Base-by-base conservation (phyloP, 2,113 vertebrate genomes). In the Hyaena hyaena region DNA sequence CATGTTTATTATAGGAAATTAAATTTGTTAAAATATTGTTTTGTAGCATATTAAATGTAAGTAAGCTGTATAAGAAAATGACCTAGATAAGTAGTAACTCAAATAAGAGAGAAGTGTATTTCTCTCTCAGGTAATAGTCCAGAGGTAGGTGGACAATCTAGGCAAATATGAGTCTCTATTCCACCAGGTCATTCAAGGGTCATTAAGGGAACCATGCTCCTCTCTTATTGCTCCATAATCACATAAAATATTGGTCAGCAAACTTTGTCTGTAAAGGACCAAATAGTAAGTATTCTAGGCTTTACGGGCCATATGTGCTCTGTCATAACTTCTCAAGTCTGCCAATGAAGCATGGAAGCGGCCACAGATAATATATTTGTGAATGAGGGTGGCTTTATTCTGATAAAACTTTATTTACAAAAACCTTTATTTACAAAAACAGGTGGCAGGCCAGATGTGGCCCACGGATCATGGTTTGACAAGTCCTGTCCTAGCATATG, bases 21-120 rank as follows among this genome's bases (percentile, higher is more conserved):
- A 84, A 58, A 94, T 84, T 94, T 82, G 28, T 74, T 94, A 85
- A 23, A 89, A 61, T 73, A 50, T 26, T 93, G 23, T 24, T 96
- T 65, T 61, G 11, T 80, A 79, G 83, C 55, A 66, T 39, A 73
- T 58, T 90, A 61, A 88, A 79, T 84, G 58, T 85, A 94, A 89
- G 79, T 92, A 84, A 95, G 71, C 45, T 73, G 35, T 81, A 2
- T 68, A 85, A 66, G 71, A 92, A 73, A 80, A 63, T 31, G 35
- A 79, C 71, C 50, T 14, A 58, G 65, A 93, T 82, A 80, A 26
- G 45, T 3, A 83, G 24, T 58, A 53, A 88, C 21, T 68, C 63
- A 65, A 89, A 65, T 11, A 88, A n/a, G 66, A 96, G 45, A 80
- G 53, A 77, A 68, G 73, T 63, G 50, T 79, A 71, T 76, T 83